Evolutionary conservation across 2,888 invertebrate genomes (phyloP), one percentile per base, ranked within the genome.

Genomic region (Alviniconcha strummeri): DNA sequence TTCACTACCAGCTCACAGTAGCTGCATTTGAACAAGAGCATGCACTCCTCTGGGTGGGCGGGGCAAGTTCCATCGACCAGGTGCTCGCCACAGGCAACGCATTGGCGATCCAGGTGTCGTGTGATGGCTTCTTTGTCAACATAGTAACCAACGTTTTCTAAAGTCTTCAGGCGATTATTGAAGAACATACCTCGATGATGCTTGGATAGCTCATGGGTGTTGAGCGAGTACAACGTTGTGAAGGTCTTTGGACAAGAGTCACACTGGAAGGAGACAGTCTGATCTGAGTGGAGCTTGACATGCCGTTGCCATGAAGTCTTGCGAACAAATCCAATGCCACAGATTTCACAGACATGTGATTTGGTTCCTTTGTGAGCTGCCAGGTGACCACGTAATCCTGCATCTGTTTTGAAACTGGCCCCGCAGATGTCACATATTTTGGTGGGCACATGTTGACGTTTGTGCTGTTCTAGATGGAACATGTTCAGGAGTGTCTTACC

Each of bases 291-390:
- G 55, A 71, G 80, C 11, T 56, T 69, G 11, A 69, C 56, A 56
- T 80, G 80, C 56, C 71, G 69, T 7, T 69, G 69, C 71, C 69
- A 71, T 13, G 80, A 80, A 2, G 80, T 81, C 52, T 60, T 74
- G 19, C 81, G 72, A 15, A 81, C 72, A 74, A 81, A 81, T 19
- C 81, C 74, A 11, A 19, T 55, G 17, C 81, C 81, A 74, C 81
- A 81, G 19, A 74, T 52, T 4, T 81, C 81, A 72, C 81, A 81
- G 15, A 81, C 36, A 36, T 81, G 57, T 11, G 72, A 60, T 52
- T 74, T 81, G 15, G 56, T 57, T 36, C 81, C 81, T 72, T n/a
- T 52, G 36, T 81, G 81, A 19, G 81, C 81, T 3, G 69, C 74
- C 60, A 81, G 60, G 52, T 81, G 81, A 5, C 57, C 17, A 5